phyloP scores from a whole-genome alignment of 2,888 invertebrate species.

The Sthenelais limicola region DNA sequence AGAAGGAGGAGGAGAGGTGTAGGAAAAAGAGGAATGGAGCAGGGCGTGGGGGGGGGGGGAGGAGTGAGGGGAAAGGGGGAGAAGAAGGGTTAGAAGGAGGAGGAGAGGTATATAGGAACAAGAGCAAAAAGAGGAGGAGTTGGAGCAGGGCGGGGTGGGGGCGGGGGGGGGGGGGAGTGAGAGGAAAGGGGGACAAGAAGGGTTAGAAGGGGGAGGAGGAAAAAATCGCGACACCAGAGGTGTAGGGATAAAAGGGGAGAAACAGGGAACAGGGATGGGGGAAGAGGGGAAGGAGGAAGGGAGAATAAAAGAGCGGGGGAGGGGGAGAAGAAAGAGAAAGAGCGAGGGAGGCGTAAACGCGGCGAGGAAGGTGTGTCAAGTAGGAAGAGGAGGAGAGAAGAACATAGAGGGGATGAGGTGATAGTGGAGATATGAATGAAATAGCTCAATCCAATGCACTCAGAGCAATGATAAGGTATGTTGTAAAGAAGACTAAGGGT shows the following conservation, averaged over 20 bases:
- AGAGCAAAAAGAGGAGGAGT: background rate
- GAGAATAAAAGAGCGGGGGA: background rate
- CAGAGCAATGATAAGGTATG: too few relatives aligned
- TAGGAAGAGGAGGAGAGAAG: too few relatives aligned
- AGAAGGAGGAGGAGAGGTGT: background rate
- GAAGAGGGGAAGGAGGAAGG: background rate
- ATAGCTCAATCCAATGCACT: too few relatives aligned
- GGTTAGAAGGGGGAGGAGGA: background rate
- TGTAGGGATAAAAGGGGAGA: background rate
- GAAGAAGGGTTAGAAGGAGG: too few relatives aligned
- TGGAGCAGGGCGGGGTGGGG: background rate
- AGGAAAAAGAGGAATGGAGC: background rate
- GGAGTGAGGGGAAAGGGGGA: too few relatives aligned
- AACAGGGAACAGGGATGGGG: slow-evolving; percentile 1
- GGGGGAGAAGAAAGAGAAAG: background rate
- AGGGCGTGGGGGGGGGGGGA: too few relatives aligned
- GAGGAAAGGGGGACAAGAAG: background rate
- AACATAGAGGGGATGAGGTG: too few relatives aligned
- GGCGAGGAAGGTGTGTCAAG: too few relatives aligned
- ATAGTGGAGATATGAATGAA: too few relatives aligned
- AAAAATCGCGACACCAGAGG: background rate
- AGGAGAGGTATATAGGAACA: background rate
- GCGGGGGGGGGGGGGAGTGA: background rate
- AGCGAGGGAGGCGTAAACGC: too few relatives aligned
- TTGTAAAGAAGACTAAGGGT: too few relatives aligned